phyloP scores from a whole-genome alignment of 1,140 invertebrate genomes.

The Aplysia californica region DNA sequence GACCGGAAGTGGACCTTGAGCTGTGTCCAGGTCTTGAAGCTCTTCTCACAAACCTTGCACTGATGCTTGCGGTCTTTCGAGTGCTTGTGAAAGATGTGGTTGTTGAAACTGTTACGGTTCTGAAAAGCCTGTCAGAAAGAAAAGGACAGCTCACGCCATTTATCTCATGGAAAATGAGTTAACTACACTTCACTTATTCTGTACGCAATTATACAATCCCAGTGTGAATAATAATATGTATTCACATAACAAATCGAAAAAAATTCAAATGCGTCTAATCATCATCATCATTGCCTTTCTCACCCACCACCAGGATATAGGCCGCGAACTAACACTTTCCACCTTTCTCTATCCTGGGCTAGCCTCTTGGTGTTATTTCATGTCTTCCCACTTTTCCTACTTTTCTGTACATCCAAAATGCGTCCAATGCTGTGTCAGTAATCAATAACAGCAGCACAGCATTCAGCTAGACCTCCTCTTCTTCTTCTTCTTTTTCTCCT shows the following conservation, averaged over 20 bases:
- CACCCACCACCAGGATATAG: too few relatives aligned
- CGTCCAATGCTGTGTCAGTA: not conserved
- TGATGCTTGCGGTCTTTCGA: conserved; percentile 74
- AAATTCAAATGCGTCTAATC: too few relatives aligned
- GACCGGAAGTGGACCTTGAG: conserved; percentile 97
- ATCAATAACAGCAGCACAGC: too few relatives aligned
- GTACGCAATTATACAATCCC: not conserved
- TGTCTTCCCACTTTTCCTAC: too few relatives aligned
- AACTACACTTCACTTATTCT: not conserved
- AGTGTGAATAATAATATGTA: not conserved
- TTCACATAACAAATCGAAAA: not conserved
- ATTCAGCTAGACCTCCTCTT: too few relatives aligned
- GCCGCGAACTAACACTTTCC: too few relatives aligned
- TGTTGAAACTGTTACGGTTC: conserved; percentile 45
- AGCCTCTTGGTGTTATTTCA: too few relatives aligned
- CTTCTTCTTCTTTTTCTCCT: too few relatives aligned
- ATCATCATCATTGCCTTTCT: too few relatives aligned
- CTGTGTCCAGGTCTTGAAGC: conserved; percentile 98
- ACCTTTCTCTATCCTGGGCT: too few relatives aligned
- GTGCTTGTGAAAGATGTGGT: conserved; percentile 54
- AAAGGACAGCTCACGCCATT: too few relatives aligned
- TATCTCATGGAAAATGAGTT: not conserved
- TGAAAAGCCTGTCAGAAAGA: conserved; percentile 37
- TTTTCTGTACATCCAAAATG: not conserved
- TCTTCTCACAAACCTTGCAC: conserved; percentile 96